A percentile compares a stretch with the other conserved stretches of the same genome.
phyloP scores from a whole-genome alignment of 2,113 vertebrate genomes.

The Trichomycterus rosablanca region DNA sequence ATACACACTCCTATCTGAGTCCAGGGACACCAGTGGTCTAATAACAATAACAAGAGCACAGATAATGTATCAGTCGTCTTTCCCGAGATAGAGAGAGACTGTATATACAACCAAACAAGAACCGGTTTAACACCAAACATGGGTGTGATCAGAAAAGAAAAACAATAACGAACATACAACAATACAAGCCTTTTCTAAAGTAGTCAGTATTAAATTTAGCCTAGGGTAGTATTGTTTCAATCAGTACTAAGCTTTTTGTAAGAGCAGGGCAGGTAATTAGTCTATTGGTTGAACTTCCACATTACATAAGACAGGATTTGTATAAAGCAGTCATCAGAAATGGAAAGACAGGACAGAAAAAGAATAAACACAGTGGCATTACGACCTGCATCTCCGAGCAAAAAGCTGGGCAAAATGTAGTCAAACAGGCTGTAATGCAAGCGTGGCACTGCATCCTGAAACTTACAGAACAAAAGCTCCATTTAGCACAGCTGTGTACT shows the following conservation, averaged over 20 bases:
- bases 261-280: too few relatives aligned
- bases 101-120: not conserved
- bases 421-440: too few relatives aligned
- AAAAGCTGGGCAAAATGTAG: too few relatives aligned
- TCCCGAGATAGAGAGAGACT: not conserved
- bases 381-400: not conserved
- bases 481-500: too few relatives aligned
- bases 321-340: not conserved
- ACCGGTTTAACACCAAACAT: not conserved
- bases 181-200: not conserved
- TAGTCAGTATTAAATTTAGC: not conserved
- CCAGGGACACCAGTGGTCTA: too few relatives aligned
- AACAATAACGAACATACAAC: not conserved
- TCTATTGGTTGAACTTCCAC: too few relatives aligned
- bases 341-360: not conserved
- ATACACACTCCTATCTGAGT: too few relatives aligned
- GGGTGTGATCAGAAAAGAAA: not conserved
- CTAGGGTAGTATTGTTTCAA: not conserved
- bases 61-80: too few relatives aligned
- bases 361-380: not conserved
- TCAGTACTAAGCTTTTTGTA: too few relatives aligned
- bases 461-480: slow-evolving; percentile 50
- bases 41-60: too few relatives aligned
- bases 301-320: too few relatives aligned
- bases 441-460: not conserved